phyloP scores from a whole-genome alignment of 2,797 vertebrate genomes.

The Aphelocoma californica region DNA sequence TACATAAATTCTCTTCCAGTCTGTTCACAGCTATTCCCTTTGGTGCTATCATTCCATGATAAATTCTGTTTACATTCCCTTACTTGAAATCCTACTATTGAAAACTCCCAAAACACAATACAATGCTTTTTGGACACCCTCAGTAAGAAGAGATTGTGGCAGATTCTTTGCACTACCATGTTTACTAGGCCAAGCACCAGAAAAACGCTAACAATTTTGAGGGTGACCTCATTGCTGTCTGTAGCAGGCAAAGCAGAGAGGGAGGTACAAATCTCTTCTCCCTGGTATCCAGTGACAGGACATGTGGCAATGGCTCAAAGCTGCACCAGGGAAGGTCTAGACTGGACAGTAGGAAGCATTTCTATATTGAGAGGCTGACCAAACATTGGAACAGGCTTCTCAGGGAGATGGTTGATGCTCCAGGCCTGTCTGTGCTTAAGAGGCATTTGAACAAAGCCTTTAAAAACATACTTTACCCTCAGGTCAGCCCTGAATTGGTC shows the following conservation, averaged over 20 bases:
- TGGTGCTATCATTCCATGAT: background rate
- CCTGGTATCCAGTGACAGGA: background rate
- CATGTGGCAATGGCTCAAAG: background rate
- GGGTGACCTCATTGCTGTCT: background rate
- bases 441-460: background rate
- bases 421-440: background rate
- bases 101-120: background rate
- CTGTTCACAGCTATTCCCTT: conserved; percentile 28
- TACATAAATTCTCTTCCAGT: conserved; percentile 18
- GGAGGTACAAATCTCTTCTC: background rate
- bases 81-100: background rate
- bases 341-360: background rate
- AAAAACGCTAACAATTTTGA: background rate
- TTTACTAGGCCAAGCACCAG: background rate
- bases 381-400: background rate
- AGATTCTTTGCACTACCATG: background rate
- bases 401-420: fast-evolving
- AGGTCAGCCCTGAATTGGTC: background rate
- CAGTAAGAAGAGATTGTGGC: background rate
- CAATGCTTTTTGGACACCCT: background rate
- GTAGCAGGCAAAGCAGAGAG: background rate
- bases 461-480: background rate
- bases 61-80: conserved; percentile 35
- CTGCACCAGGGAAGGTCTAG: background rate
- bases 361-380: background rate